Base-by-base conservation (phyloP, 64 coral and sea anemone genomes). In the Montipora capricornis region DNA sequence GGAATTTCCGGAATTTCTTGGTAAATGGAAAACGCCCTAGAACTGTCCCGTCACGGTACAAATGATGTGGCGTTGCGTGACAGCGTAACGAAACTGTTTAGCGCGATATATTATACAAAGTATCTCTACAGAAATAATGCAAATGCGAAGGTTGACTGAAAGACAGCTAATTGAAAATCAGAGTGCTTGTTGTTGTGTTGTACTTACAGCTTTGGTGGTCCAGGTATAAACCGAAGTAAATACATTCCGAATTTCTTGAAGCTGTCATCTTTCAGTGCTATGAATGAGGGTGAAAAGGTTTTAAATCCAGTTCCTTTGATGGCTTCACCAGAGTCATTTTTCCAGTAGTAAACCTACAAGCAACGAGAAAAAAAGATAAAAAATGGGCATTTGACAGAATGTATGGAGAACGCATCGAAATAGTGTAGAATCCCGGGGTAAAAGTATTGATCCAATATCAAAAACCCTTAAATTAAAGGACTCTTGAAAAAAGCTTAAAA, bases 231-330 rank as follows among this genome's bases (percentile, higher is more conserved):
- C 48, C 92, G 79, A 9, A 94, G 53, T 17, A 94, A 70, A 51
- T 94, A 94, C 92, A 94, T 94, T 67, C 87, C 87, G 11, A 82
- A 89, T 82, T 60, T 88, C 59, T 89, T 73, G 20, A 94, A 75
- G 60, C 14, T 89, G 13, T 88, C 68, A 88, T 94, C 92, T 62
- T 82, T 89, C 78, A 83, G 19, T 64, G 87, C 77, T 47, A 94
- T 73, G 14, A 80, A 16, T 60, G 78, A 14, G 8, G 92, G 78
- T 16, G 85, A 82, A 76, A 88, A 94, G 17, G 79, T 46, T 53
- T 49, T 89, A 8, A 94, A 82, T 37, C 49, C 69, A 80, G 92
- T 94, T 80, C 92, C 92, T 26, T 83, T 20, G 57, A 94, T 82
- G 3, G 20, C 6, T 76, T 60, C 92, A 68, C 87, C 87, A 67